These are phyloP conservation scores for Cryptoprocta ferox DNA, from an alignment of 2,797 vertebrate species.

Conservation along the genomic window DNA sequence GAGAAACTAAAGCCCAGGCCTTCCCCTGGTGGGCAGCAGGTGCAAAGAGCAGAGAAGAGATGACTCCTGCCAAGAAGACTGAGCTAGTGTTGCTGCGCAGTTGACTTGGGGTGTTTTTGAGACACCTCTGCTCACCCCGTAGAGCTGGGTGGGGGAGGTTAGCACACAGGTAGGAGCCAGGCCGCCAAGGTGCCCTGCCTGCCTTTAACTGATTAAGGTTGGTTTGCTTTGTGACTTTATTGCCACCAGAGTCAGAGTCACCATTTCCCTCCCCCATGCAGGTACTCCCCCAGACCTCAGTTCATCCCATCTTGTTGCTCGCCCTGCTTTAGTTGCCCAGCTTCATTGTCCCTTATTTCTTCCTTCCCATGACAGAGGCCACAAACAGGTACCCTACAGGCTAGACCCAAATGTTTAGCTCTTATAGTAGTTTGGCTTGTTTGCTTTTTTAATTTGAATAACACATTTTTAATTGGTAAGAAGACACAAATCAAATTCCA, in stretches of 20 bases:
- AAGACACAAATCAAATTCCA: not conserved
- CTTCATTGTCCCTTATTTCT: not conserved
- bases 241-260: not conserved
- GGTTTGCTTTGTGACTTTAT: not conserved
- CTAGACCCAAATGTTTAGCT: not conserved
- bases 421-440: not conserved
- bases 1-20: not conserved
- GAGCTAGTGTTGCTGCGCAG: not conserved
- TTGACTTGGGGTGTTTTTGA: not conserved
- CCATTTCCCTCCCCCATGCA: not conserved
- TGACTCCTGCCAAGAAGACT: not conserved
- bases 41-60: not conserved
- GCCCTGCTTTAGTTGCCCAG: not conserved
- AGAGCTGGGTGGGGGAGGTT: not conserved
- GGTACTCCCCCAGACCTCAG: not conserved
- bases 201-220: not conserved
- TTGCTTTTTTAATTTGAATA: not conserved
- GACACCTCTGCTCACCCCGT: not conserved
- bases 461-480: not conserved
- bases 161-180: not conserved
- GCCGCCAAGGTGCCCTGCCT: not conserved
- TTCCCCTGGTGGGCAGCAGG: not conserved
- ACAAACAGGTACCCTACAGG: not conserved
- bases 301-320: not conserved
- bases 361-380: not conserved